These are phyloP conservation scores for Belonocnema kinseyi DNA, from an alignment of 1,140 invertebrate species.

Conservation along the genomic window DNA sequence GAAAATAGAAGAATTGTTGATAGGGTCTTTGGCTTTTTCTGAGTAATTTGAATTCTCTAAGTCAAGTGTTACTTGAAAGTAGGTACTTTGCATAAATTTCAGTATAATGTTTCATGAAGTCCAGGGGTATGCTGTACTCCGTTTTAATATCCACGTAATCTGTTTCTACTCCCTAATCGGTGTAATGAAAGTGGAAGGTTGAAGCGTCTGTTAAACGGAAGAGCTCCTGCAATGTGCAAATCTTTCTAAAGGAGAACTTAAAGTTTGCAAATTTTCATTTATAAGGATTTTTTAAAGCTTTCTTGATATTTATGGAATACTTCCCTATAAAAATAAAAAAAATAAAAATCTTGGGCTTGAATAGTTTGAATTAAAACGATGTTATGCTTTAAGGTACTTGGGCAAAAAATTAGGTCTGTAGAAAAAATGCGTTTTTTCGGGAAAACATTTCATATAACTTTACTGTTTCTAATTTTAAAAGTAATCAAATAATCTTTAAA, in stretches of 20 bases:
- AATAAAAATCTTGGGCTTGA: no score
- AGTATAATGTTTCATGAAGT: constrained; percentile 14
- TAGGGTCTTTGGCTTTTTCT: no score
- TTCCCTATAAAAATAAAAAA: no score
- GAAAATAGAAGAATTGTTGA: background rate
- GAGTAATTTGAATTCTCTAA: constrained; percentile 12
- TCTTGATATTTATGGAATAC: no score
- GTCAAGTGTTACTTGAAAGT: background rate
- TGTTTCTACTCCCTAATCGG: constrained; percentile 23
- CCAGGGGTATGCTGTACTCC: background rate
- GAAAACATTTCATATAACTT: no score
- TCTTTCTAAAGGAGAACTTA: background rate
- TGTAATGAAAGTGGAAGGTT: constrained; percentile 28
- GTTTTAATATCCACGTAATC: constrained; percentile 14
- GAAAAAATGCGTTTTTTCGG: no score
- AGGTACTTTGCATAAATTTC: constrained; percentile 17
- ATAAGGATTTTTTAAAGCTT: no score
- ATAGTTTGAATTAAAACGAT: no score
- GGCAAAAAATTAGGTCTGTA: no score
- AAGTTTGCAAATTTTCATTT: background rate
- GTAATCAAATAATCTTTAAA: no score
- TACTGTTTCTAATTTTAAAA: no score
- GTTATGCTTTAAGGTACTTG: no score
- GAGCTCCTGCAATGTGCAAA: background rate
- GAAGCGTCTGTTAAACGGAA: constrained; percentile 13